A percentile compares a stretch with the other conserved stretches of the same genome.
phyloP scores from a whole-genome alignment of 2,113 vertebrate species.

The Lophius piscatorius region DNA sequence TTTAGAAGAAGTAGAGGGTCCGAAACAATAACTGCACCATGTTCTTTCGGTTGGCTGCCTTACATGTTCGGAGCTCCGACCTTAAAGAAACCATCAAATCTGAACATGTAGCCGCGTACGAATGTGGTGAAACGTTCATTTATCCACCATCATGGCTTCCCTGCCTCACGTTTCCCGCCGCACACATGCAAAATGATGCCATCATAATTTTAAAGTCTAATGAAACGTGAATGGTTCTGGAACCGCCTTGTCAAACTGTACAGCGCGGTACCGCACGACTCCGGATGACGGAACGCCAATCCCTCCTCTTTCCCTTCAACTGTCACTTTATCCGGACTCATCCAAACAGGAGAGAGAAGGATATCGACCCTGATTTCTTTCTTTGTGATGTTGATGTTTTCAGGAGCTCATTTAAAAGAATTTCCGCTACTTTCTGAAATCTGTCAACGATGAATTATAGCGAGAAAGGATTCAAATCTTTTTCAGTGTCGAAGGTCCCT shows the following conservation, averaged over 20 bases:
- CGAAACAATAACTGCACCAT: no score
- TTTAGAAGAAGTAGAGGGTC: no score
- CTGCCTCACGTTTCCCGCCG: background rate
- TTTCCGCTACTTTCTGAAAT: conserved; percentile 34
- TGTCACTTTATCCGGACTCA: conserved; percentile 11
- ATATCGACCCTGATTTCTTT: background rate
- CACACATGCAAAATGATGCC: background rate
- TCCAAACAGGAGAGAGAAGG: background rate
- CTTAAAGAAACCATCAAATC: conserved; percentile 10
- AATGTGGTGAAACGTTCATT: background rate
- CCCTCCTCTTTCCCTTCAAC: no score
- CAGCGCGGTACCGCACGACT: background rate
- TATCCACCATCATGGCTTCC: background rate
- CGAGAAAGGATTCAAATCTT: conserved; percentile 1
- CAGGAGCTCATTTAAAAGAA: conserved; percentile 26
- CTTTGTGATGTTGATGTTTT: background rate
- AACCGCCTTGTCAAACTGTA: background rate
- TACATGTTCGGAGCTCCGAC: conserved; percentile 7
- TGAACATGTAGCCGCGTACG: conserved; percentile 5
- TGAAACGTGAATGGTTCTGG: background rate
- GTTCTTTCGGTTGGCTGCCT: no score
- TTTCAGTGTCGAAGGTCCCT: conserved; percentile 20
- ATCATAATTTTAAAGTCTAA: conserved; percentile 29
- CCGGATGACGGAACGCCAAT: background rate
- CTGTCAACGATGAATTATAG: background rate